Evolutionary conservation across 2,797 vertebrate species (phyloP), one percentile per base, ranked within the genome.

Genomic region (Myripristis jacobus): DNA sequence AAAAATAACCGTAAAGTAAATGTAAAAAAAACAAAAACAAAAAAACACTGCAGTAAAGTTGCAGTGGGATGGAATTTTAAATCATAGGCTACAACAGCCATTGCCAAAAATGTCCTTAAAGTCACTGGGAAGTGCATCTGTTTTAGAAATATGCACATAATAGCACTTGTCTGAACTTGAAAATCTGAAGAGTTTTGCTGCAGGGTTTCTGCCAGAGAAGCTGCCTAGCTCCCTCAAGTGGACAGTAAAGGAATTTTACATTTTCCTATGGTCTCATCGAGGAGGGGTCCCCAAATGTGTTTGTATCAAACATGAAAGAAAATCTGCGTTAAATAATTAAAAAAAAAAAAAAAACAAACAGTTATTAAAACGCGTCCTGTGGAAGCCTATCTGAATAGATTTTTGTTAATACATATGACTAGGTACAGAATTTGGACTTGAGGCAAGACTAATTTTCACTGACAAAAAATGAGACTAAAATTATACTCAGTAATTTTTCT

Each of bases 121-220:
- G 38, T 50, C 27, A 19, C 38, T 31, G 55, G 54, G 66, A 66
- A 55, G 63, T 55, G n/a, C 22, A 68, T 75, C 48, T 65, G 69
- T 74, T 6, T 16, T 24, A 58, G 34, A 80, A 71, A 54, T 68
- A 60, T 80, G 72, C 69, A 52, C 52, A n/a, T 18, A 4, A 34
- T 0, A 1, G 3, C 15, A 41, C 83, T 13, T 84, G 89, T 79
- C 79, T 70, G 66, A 50, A 70, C 81, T 81, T 81, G 87, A 81
- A 18, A 1, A 1, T 25, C 47, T 12, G 57, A 12, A 41, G 27
- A 18, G 51, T 24, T 71, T 19, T 27, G 31, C 66, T 70, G 56
- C 44, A n/a, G 50, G 18, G 47, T 13, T 65, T 29, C 22, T 15
- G 12, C 10, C 16, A 0, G 18, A 1, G 8, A 31, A 38, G 15